Base-by-base conservation (phyloP, 2,113 vertebrate species). In the Gobius niger region DNA sequence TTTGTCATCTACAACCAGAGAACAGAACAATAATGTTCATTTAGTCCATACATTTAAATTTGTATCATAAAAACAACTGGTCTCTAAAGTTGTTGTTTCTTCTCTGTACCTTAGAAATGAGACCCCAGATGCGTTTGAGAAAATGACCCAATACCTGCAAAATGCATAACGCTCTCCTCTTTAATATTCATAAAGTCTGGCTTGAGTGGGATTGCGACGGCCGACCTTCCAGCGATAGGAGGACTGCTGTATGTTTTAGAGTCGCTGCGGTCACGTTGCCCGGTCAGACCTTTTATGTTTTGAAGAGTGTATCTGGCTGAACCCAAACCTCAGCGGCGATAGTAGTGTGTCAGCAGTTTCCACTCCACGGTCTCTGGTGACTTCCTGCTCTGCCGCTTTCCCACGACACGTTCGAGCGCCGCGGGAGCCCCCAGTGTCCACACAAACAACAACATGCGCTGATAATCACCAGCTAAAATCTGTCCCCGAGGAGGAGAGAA, bases 371-470 rank as follows among this genome's bases (percentile, higher is more conserved):
- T 81, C 72, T 67, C 76, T 19, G 67, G 50, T 63, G 70, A 79
- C 68, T 77, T 81, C 80, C 73, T 77, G 63, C 46, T 71, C 62
- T 7, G 53, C 14, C 7, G 71, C 72, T 82, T 87, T 89, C 85
- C 80, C 85, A 89, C 57, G 34, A 60, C 40, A 5, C 40, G 40
- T n/a, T 60, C 15, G 0, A 16, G 41, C 0, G 41, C 34, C 40
- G 40, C 44, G 57, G 57, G 57, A 60, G 34, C 57, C 41, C 57
- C 57, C 57, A 4, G 57, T 8, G 57, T 16, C 46, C 57, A 56
- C 34, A 51, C 42, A 41, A 44, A 18, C 63, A 68, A 68, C 75
- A 52, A 14, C 61, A n/a, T 8, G 7, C 12, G 14, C 24, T 57
- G 42, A 72, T 63, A 14, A 60, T 49, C 52, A 10, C 47, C 54